A percentile compares a stretch with the other conserved stretches of the same genome.
These are phyloP conservation scores for Echeneis naucrates DNA, from an alignment of 2,797 vertebrate genomes.

Conservation along the genomic window DNA sequence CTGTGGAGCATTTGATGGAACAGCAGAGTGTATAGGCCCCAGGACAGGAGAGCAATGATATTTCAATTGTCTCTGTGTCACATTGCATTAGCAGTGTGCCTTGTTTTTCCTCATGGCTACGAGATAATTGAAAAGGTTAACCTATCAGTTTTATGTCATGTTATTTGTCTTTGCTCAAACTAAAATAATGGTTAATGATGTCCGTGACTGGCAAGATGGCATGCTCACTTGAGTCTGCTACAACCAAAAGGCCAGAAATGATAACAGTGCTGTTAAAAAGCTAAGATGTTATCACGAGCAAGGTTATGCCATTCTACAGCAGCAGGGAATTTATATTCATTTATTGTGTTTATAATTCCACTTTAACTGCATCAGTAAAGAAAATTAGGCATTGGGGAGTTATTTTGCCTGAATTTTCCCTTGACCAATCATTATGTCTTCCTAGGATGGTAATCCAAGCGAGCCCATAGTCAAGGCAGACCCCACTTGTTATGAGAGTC, in stretches of 20 bases:
- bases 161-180: conserved; percentile 61
- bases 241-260: conserved; percentile 54
- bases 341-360: conserved; percentile 1
- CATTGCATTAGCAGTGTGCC: conserved; percentile 64
- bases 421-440: conserved; percentile 21
- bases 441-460: conserved; percentile 23
- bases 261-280: conserved; percentile 32
- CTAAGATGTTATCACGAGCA: conserved; percentile 8
- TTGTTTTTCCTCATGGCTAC: conserved; percentile 65
- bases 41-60: conserved; percentile 73
- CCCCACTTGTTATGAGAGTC: conserved; percentile 46
- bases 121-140: conserved; percentile 82
- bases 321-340: background rate
- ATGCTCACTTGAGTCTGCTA: conserved; percentile 34
- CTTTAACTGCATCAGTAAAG: conserved; percentile 2
- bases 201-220: conserved; percentile 66
- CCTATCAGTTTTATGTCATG: conserved; percentile 74
- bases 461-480: conserved; percentile 33
- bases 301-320: background rate
- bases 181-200: conserved; percentile 51
- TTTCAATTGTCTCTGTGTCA: conserved; percentile 75
- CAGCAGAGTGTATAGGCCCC: conserved; percentile 49
- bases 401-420: conserved; percentile 10
- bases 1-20: conserved; percentile 51
- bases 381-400: background rate